Conservation (phyloP, 2,797 vertebrate genomes). For the Xenentodon cancila region DNA sequence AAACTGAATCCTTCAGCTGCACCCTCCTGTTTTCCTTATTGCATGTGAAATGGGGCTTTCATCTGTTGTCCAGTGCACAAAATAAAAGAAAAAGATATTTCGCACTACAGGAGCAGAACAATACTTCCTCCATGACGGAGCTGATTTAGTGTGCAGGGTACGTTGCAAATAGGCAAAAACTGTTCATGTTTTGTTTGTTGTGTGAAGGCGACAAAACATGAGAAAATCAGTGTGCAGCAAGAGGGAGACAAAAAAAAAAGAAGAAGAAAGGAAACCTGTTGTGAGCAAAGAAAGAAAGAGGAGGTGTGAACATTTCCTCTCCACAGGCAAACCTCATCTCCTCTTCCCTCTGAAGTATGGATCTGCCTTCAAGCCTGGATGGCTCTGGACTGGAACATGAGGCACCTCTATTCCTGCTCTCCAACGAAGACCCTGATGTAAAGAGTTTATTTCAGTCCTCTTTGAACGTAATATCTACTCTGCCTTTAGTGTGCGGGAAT, state of each 20-base stretch:
- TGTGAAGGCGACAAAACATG: conserved; percentile 13
- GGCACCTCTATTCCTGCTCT: conserved; percentile 27
- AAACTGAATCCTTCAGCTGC: conserved; percentile 13
- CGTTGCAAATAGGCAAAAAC: conserved; percentile 40
- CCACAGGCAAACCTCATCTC: conserved; percentile 25
- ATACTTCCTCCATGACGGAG: conserved; percentile 26
- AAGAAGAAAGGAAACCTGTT: not conserved
- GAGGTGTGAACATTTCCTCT: conserved; percentile 22
- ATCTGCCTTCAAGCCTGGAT: conserved; percentile 31
- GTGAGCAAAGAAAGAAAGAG: conserved; percentile 7
- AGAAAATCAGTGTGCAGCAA: conserved; percentile 1
- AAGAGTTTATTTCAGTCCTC: conserved; percentile 41
- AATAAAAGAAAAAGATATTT: not conserved
- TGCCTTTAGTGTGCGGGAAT: conserved; percentile 44
- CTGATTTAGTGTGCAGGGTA: conserved; percentile 36
- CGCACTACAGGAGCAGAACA: conserved; percentile 22
- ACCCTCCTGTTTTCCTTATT: conserved; percentile 33
- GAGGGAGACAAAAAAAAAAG: not conserved
- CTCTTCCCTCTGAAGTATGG: conserved; percentile 44
- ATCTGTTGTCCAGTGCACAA: conserved; percentile 43
- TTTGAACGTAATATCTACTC: conserved; percentile 56
- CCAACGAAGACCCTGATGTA: conserved; percentile 32
- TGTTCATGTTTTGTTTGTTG: conserved; percentile 25
- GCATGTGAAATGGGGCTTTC: conserved; percentile 43
- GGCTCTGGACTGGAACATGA: conserved; percentile 39